Evolutionary conservation across 2,113 vertebrate genomes (phyloP), one percentile per base, ranked within the genome.

Genomic region (Phaetusa simplex): DNA sequence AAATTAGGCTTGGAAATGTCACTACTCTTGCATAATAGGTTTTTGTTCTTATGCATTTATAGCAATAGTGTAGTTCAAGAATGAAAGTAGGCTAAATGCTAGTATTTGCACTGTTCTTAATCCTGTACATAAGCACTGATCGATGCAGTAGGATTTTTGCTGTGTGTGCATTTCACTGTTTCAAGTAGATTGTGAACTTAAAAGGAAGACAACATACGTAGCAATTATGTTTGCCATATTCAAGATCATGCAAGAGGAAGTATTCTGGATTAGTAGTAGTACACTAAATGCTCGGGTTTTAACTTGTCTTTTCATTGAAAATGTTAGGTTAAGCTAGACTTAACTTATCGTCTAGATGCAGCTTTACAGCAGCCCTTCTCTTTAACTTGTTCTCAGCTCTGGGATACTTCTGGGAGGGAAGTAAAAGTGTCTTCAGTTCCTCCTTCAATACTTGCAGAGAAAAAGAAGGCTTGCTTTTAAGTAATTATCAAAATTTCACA

Each of bases 21-120:
- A 82, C 30, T 82, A 42, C 79, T 90, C 72, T 90, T 94, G 91
- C 69, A 18, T 84, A 83, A 34, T 52, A 43, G 5, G 30, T 65
- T 92, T 94, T 90, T 77, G 77, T 94, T 95, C 52, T 50, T 92
- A 86, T 1, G 42, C 49, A 36, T 87, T 79, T 96, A 90, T 76
- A 95, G 80, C 92, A 97, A 72, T 96, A 93, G 94, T 38, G 45
- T 94, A 76, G 77, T 93, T 94, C 40, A 86, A 77, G 50, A 93
- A 77, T 43, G 26, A 59, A 93, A 66, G 34, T 49, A 77, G 70
- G 76, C 50, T 71, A 81, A 94, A 55, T 62, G 66, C 70, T 84
- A 52, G 72, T 86, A n/a, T 81, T 95, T 71, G 86, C 30, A 95
- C 90, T 93, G 88, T 84, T 82, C 43, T 89, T 79, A 94, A 93